Evolutionary conservation across 2,113 vertebrate species (phyloP).

Genomic region (Sus scrofa): T2T-Sscrofa CM000825.6:111563501-111564000

Average conservation of each 20-base stretch:
- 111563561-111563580: too few relatives aligned
- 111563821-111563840: too few relatives aligned
- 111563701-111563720: neutral
- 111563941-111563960: neutral
- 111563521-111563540: neutral
- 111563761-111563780: too few relatives aligned
- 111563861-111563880: neutral
- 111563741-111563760: too few relatives aligned
- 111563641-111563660: neutral
- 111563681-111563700: neutral
- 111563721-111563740: neutral
- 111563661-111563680: neutral
- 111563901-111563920: neutral
- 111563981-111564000: neutral
- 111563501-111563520: neutral
- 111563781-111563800: too few relatives aligned
- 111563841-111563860: too few relatives aligned
- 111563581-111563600: neutral
- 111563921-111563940: neutral
- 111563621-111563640: neutral
- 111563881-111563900: neutral
- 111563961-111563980: neutral
- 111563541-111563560: rapidly evolving
- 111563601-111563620: neutral
- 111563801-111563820: too few relatives aligned